Conservation (phyloP, 2,888 invertebrate species). For the Psococerastis gibbosa region DNA sequence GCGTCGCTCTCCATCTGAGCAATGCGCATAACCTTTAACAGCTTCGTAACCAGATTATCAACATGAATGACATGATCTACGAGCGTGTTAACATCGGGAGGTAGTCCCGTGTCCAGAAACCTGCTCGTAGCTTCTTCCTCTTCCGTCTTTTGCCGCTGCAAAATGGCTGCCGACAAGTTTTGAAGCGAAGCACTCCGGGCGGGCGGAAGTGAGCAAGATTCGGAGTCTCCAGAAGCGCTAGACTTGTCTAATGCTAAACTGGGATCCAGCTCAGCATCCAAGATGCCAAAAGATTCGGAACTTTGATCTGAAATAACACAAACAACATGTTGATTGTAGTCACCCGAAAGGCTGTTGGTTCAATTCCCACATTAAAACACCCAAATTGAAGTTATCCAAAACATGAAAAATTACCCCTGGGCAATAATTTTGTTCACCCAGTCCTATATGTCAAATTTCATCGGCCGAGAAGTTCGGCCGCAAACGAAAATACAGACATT, state of each 20-base stretch:
- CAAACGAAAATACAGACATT: background rate
- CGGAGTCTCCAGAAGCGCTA: background rate
- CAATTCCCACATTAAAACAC: no score
- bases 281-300: slow-evolving; percentile 51
- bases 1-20: slow-evolving; percentile 51
- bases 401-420: no score
- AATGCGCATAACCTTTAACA: slow-evolving; percentile 51
- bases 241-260: slow-evolving; percentile 28
- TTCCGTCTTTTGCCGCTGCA: slow-evolving; percentile 47
- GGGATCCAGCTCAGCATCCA: slow-evolving; percentile 68
- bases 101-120: slow-evolving; percentile 2
- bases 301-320: slow-evolving; percentile 36
- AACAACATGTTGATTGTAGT: no score
- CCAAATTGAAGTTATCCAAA: no score
- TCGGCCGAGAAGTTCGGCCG: no score
- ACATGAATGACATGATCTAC: slow-evolving; percentile 57
- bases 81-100: slow-evolving; percentile 25
- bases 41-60: slow-evolving; percentile 52
- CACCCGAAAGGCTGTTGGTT: no score
- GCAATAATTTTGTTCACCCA: no score
- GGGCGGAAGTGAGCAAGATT: slow-evolving; percentile 6
- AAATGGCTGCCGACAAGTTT: slow-evolving; percentile 57
- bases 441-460: no score
- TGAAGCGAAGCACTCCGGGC: slow-evolving; percentile 46
- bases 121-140: slow-evolving; percentile 24